Evolutionary conservation across 2,113 vertebrate species (phyloP).

Genomic region (Macrotis lagotis): DNA sequence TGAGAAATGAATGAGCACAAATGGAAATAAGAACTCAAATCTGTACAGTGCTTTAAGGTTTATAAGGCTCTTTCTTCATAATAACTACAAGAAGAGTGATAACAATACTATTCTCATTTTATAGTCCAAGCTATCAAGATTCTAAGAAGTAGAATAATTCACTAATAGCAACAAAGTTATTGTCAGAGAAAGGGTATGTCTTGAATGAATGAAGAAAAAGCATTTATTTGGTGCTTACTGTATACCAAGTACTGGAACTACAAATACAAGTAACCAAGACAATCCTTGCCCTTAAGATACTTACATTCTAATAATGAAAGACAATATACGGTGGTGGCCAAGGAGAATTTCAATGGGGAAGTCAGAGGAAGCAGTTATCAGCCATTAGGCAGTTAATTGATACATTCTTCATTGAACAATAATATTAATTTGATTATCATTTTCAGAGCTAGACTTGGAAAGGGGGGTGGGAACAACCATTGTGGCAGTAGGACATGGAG

Average conservation of each 20-base stretch:
- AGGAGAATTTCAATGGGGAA: neutral
- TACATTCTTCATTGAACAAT: neutral
- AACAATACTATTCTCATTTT: neutral
- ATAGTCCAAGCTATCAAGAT: neutral
- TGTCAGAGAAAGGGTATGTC: neutral
- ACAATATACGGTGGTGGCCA: neutral
- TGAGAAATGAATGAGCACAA: neutral
- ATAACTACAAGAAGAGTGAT: too few relatives aligned
- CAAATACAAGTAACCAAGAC: neutral
- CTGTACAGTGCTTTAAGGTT: neutral
- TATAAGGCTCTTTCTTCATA: neutral
- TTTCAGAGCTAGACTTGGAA: neutral
- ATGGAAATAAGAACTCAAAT: neutral
- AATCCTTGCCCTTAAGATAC: neutral
- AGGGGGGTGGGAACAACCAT: neutral
- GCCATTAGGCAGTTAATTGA: neutral
- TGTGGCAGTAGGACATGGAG: neutral
- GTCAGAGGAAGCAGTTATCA: neutral
- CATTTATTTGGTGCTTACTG: neutral
- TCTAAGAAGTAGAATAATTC: neutral
- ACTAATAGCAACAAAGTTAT: neutral
- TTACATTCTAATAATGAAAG: neutral
- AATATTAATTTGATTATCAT: neutral
- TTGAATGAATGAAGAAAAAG: neutral
- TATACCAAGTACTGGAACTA: neutral